Evolutionary conservation across 2,888 invertebrate genomes (phyloP).

Genomic region (Phortica okadai): DNA sequence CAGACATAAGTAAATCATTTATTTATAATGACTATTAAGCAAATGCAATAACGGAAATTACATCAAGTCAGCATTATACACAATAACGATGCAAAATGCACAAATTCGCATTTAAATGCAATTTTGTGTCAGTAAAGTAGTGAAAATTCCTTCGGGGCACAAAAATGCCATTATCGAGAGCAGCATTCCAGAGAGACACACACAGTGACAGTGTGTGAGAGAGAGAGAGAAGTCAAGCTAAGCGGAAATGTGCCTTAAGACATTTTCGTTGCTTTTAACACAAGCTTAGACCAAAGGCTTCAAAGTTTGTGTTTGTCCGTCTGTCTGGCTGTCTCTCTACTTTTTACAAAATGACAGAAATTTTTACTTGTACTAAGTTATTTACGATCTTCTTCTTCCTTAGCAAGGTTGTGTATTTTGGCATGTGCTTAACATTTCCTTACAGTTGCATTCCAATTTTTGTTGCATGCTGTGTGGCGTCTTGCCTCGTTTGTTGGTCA

Average conservation of each 20-base stretch:
- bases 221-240: neutral
- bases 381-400: neutral
- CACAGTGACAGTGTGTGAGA: too few species aligned
- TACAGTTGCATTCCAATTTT: neutral
- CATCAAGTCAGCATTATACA: neutral
- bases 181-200: too few species aligned
- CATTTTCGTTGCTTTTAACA: neutral
- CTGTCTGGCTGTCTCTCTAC: too few species aligned
- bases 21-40: neutral
- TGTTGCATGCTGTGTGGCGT: neutral
- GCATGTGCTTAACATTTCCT: neutral
- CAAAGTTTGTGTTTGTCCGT: too few species aligned
- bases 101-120: neutral
- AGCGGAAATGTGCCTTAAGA: neutral
- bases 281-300: neutral
- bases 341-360: neutral
- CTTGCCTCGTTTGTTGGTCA: neutral
- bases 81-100: neutral
- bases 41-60: neutral
- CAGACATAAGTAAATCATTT: neutral
- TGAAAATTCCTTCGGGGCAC: neutral
- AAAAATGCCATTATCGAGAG: neutral
- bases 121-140: neutral
- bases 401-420: neutral
- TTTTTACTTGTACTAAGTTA: neutral